Conservation (phyloP, 2,797 vertebrate genomes). For the Catostomus latipinnis region DNA sequence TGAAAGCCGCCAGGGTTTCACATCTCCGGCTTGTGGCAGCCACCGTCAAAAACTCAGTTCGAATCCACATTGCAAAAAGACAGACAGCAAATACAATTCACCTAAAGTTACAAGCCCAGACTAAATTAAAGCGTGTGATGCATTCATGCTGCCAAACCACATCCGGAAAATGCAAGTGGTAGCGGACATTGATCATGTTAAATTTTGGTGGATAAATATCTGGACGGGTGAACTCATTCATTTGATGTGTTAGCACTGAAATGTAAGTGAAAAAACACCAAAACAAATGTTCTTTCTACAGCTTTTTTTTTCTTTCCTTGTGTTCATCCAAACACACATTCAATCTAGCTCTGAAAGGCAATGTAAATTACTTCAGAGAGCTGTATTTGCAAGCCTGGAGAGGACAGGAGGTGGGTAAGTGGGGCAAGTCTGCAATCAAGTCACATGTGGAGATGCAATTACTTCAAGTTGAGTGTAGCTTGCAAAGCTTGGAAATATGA, state of each 20-base stretch:
- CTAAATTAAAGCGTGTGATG: constrained; percentile 56
- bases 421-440: constrained; percentile 1
- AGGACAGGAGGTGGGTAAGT: constrained; percentile 1
- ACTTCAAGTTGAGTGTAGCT: constrained; percentile 11
- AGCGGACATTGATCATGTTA: constrained; percentile 38
- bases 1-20: constrained; percentile 38
- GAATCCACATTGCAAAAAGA: neutral
- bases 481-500: too few species aligned
- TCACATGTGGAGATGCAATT: constrained; percentile 39
- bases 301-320: constrained; percentile 10
- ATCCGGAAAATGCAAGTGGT: constrained; percentile 38
- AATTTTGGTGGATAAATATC: constrained; percentile 38
- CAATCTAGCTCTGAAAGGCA: constrained; percentile 25
- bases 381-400: constrained; percentile 16
- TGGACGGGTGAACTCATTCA: constrained; percentile 53
- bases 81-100: constrained; percentile 27
- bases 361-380: constrained; percentile 43
- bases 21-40: constrained; percentile 25
- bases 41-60: constrained; percentile 18
- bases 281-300: constrained; percentile 46
- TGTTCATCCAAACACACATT: constrained; percentile 10
- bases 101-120: constrained; percentile 31
- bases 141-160: constrained; percentile 50
- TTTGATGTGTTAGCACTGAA: constrained; percentile 32
- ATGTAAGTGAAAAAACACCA: constrained; percentile 22